A percentile compares a stretch with the other conserved stretches of the same genome.
phyloP scores from a whole-genome alignment of 1,140 invertebrate species.

The Drosophila ambigua region DNA sequence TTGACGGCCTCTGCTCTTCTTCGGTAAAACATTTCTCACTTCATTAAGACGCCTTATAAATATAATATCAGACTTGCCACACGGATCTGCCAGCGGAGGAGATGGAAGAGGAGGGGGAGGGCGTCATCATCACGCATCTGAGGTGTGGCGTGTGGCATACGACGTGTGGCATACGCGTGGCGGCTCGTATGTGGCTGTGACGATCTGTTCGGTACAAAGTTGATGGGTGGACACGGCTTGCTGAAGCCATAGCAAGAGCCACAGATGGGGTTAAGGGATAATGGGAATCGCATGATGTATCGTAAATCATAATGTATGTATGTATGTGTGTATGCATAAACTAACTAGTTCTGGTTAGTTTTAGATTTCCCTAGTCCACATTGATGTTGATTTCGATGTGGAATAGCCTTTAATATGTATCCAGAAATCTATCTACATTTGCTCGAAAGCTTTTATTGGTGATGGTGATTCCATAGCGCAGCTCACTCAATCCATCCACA shows the following conservation, averaged over 20 bases:
- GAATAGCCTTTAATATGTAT: no score
- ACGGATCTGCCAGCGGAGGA: background rate
- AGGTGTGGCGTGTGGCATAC: constrained; percentile 5
- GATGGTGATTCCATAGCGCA: no score
- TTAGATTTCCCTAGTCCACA: no score
- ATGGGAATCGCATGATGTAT: background rate
- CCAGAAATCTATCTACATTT: no score
- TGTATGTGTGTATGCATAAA: no score
- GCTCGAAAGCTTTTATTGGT: no score
- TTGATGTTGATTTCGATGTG: no score
- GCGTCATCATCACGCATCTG: background rate
- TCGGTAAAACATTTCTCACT: constrained; percentile 43
- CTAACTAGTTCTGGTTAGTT: no score
- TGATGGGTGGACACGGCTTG: constrained; percentile 16
- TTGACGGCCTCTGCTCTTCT: constrained; percentile 7
- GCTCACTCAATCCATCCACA: no score
- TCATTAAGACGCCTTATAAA: constrained; percentile 46
- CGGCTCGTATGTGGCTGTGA: background rate
- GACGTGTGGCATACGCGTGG: constrained; percentile 3
- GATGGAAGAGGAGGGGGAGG: background rate
- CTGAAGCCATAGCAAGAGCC: background rate
- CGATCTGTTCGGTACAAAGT: background rate
- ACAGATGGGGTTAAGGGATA: constrained; percentile 7
- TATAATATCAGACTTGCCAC: constrained; percentile 21
- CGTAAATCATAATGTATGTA: no score